Evolutionary conservation across 2,113 vertebrate species (phyloP).

Genomic region (Tenrec ecaudatus): DNA sequence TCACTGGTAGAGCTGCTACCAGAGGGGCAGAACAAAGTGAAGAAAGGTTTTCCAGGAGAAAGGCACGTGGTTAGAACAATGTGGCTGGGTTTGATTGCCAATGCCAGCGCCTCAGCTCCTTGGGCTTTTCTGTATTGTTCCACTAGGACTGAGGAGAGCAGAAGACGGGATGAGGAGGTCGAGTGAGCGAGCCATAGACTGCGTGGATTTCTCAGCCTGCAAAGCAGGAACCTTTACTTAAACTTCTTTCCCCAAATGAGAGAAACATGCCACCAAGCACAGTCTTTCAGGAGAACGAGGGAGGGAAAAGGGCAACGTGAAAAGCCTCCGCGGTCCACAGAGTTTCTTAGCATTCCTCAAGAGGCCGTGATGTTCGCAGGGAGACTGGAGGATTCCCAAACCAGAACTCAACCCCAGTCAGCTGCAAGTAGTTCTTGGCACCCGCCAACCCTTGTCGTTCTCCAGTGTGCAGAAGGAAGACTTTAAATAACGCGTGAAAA

Average conservation of each 20-base stretch:
- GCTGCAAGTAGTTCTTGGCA: constrained; percentile 70
- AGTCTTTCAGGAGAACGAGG: constrained; percentile 22
- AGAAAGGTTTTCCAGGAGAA: constrained; percentile 21
- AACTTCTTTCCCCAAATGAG: constrained; percentile 33
- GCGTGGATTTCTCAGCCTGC: background rate
- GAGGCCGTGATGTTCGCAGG: constrained; percentile 48
- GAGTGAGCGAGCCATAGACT: background rate
- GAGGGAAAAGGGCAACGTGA: constrained; percentile 39
- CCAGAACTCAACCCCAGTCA: constrained; percentile 52
- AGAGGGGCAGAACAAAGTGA: background rate
- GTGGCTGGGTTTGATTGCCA: background rate
- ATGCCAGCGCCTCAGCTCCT: background rate
- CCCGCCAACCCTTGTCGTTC: constrained; percentile 43
- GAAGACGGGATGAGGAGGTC: background rate
- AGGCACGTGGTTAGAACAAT: background rate
- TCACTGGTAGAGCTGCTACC: background rate
- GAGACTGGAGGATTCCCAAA: constrained; percentile 21
- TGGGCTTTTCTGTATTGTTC: background rate
- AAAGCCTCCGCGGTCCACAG: constrained; percentile 26
- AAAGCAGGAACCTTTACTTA: background rate
- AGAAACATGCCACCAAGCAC: constrained; percentile 29
- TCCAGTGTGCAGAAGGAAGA: constrained; percentile 73
- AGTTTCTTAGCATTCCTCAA: constrained; percentile 61
- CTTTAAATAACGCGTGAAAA: constrained; percentile 81
- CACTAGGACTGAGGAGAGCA: background rate